Conservation (phyloP, 2,797 vertebrate species). For the Sciurus vulgaris region DNA sequence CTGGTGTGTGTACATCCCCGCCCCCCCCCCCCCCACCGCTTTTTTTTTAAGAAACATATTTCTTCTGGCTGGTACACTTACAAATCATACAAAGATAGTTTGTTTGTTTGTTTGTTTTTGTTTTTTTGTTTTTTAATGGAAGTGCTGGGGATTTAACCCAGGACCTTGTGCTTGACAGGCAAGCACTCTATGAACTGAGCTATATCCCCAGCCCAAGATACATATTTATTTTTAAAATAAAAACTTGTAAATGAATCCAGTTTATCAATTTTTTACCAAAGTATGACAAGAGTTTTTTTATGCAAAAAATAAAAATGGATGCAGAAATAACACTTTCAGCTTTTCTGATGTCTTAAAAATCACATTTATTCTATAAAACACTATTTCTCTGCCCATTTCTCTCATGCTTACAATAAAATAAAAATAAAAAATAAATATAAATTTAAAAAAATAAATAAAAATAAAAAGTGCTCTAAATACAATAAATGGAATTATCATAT, state of each 20-base stretch:
- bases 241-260: constrained; percentile 76
- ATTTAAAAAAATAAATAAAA: too few relatives aligned
- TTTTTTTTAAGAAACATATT: too few relatives aligned
- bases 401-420: constrained; percentile 71
- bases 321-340: constrained; percentile 1
- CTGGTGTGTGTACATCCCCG: not conserved
- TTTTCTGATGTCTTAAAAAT: constrained; percentile 65
- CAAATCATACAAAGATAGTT: constrained; percentile 73
- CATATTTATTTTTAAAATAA: constrained; percentile 76
- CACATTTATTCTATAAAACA: constrained; percentile 64
- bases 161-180: too few relatives aligned
- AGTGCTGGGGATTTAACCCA: too few relatives aligned
- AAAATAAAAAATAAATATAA: too few relatives aligned
- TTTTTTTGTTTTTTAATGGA: too few relatives aligned
- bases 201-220: not conserved
- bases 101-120: too few relatives aligned
- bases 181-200: too few relatives aligned
- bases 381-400: constrained; percentile 28
- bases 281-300: constrained; percentile 64
- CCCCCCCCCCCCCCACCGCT: too few relatives aligned
- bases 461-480: constrained; percentile 61
- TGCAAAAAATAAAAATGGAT: constrained; percentile 61
- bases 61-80: constrained; percentile 43
- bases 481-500: constrained; percentile 54
- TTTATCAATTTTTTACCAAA: constrained; percentile 64